phyloP scores from a whole-genome alignment of 2,888 invertebrate species.

The Drosophila bunnanda region DNA sequence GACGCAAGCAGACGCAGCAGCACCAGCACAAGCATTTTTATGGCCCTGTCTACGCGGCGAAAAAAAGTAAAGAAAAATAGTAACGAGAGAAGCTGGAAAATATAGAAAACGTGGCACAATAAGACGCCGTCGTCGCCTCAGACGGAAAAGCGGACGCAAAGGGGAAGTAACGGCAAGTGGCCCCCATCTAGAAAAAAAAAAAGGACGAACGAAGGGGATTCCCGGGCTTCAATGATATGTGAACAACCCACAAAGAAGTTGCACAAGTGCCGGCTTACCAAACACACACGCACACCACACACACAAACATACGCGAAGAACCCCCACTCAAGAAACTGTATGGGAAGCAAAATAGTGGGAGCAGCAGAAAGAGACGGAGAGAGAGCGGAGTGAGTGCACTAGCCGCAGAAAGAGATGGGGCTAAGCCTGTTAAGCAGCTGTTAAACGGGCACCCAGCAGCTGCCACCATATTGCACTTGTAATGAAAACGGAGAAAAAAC shows the following conservation, averaged over 20 bases:
- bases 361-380: not conserved
- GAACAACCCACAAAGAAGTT: slow-evolving; percentile 57
- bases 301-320: slow-evolving; percentile 1
- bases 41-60: slow-evolving; percentile 69
- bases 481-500: not conserved
- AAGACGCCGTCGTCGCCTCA: slow-evolving; percentile 58
- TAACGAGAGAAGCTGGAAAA: slow-evolving; percentile 61
- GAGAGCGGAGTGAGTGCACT: slow-evolving; percentile 7
- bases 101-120: slow-evolving; percentile 54
- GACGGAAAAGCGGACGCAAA: slow-evolving; percentile 53
- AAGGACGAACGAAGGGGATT: slow-evolving; percentile 14
- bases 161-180: slow-evolving; percentile 32
- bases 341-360: slow-evolving; percentile 13
- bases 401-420: slow-evolving; percentile 8
- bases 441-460: slow-evolving; percentile 56
- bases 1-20: slow-evolving; percentile 68
- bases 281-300: slow-evolving; percentile 34
- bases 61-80: slow-evolving; percentile 39
- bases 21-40: slow-evolving; percentile 61
- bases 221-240: slow-evolving; percentile 39
- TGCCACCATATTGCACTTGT: slow-evolving; percentile 35
- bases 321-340: slow-evolving; percentile 2
- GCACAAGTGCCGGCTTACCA: slow-evolving; percentile 72
- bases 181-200: not conserved
- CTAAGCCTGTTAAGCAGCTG: slow-evolving; percentile 71